phyloP scores from a whole-genome alignment of 2,113 vertebrate species.

The Nannobrachium achirus region DNA sequence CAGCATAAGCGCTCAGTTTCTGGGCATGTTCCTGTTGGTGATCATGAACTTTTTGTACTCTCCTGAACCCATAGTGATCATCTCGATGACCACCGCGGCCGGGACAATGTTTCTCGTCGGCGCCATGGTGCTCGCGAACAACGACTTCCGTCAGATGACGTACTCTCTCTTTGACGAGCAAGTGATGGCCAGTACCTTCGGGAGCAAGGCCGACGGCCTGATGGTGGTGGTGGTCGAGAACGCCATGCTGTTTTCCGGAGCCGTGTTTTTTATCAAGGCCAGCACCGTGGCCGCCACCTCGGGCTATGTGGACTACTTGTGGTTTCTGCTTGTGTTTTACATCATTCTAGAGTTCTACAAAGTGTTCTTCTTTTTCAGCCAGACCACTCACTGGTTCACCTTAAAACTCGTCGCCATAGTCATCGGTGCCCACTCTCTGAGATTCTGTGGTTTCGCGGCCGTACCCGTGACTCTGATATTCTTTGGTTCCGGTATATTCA shows the following conservation, averaged over 20 bases:
- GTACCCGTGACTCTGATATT: too few species aligned
- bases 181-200: background rate
- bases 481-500: too few species aligned
- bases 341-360: background rate
- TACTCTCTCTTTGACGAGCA: background rate
- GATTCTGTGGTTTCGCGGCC: too few species aligned
- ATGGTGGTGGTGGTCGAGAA: background rate
- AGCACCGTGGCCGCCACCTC: background rate
- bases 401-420: background rate
- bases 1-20: background rate
- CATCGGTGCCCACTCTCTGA: background rate
- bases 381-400: background rate
- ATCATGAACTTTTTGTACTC: background rate
- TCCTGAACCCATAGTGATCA: background rate
- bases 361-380: background rate
- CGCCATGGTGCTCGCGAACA: background rate
- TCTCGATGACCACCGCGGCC: background rate
- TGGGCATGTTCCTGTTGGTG: background rate
- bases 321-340: background rate
- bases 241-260: background rate
- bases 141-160: background rate
- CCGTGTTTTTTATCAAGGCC: background rate
- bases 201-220: background rate
- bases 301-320: background rate
- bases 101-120: background rate